Conservation (phyloP, 2,888 invertebrate species). For the Metacarcinus magister region DNA sequence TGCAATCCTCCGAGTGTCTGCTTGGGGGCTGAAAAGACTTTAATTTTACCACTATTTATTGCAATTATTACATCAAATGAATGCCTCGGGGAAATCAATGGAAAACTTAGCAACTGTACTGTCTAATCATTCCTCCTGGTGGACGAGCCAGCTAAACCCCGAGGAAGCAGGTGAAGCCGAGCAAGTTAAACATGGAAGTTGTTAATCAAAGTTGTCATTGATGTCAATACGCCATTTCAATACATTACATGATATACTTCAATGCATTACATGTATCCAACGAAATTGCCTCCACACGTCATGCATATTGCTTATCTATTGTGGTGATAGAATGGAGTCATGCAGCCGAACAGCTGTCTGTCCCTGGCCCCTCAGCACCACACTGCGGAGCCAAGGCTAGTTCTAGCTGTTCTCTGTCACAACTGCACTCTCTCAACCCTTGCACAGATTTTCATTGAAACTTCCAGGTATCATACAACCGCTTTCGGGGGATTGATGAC, state of each 20-base stretch:
- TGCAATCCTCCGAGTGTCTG: background rate
- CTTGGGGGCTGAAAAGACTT: background rate
- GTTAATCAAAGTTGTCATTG: background rate
- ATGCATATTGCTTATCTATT: background rate
- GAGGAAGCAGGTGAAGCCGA: background rate
- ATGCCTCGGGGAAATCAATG: slow-evolving; percentile 43
- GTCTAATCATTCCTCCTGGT: background rate
- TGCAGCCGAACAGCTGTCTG: background rate
- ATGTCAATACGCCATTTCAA: background rate
- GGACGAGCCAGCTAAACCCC: background rate
- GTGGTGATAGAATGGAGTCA: background rate
- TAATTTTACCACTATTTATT: slow-evolving; percentile 71
- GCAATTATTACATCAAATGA: slow-evolving; percentile 59
- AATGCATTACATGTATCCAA: background rate
- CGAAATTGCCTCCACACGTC: background rate
- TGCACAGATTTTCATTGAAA: background rate
- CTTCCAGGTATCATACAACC: background rate
- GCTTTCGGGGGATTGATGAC: background rate
- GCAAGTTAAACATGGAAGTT: background rate
- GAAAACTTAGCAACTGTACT: background rate
- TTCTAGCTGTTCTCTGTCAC: background rate
- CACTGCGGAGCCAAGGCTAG: background rate
- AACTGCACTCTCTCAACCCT: background rate
- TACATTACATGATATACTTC: background rate
- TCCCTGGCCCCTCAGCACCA: background rate